Evolutionary conservation across 2,888 invertebrate species (phyloP), one percentile per base, ranked within the genome.

Genomic region (Chesias legatella): DNA sequence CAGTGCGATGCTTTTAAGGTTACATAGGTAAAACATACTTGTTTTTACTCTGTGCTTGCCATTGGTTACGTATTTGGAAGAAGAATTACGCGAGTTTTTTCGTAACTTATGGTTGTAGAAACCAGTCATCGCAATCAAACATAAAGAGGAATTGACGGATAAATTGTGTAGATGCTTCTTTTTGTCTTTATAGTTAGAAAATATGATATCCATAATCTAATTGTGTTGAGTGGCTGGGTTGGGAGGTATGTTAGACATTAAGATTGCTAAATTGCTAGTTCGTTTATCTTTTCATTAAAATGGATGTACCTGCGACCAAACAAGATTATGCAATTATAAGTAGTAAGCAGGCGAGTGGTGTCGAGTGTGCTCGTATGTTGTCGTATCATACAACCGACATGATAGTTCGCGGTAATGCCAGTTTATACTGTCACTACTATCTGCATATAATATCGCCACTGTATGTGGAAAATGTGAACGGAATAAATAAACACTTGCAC

Each of bases 401-500:
- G 35, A 29, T 36, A 33, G 31, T 48, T 45, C 33, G 24, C 29
- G n/a, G 22, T 22, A 22, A n/a, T 6, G 22, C 7, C n/a, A 22
- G 4, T 22, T 6, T 6, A 22, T 30, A 33, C 28, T 24, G 21
- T 10, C 29, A 27, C 10, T 28, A 33, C 23, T 44, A 32, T 52
- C 58, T 59, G 56, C 51, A 60, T 25, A 26, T 32, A 33, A 37
- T 34, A 57, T 43, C 68, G 67, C 61, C 58, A 66, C 57, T 72
- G 65, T 67, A 67, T 64, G 67, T 70, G 66, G 63, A 66, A 74
- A 68, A 69, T 82, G 71, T 78, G 81, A 71, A 68, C 63, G 55
- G 76, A 78, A 76, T 78, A 73, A 67, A 68, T 72, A 72, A 68
- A 11, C 37, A 21, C 25, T 33, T 43, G 43, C 57, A 61, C 64